A percentile compares a stretch with the other conserved stretches of the same genome.
Conservation (phyloP, 2,113 vertebrate genomes). For the Heteronetta atricapilla region DNA sequence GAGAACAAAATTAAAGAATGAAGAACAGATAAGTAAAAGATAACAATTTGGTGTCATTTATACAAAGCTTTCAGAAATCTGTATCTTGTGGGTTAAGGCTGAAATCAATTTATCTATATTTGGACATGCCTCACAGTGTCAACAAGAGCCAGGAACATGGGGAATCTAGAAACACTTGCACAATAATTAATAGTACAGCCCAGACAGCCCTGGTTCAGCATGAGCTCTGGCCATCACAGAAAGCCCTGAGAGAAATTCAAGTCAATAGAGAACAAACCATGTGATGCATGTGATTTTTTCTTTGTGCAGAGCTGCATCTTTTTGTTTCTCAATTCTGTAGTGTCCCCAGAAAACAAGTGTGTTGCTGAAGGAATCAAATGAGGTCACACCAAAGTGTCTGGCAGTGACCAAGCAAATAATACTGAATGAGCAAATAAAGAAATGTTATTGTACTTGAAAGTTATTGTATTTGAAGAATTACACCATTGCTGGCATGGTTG, state of each 20-base stretch:
- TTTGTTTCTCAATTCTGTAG: background rate
- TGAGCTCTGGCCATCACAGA: background rate
- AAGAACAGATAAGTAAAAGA: slow-evolving; percentile 28
- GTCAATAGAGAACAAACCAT: background rate
- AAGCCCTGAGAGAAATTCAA: background rate
- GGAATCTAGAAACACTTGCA: background rate
- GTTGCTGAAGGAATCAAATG: background rate
- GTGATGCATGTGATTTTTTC: background rate
- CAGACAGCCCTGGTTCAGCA: background rate
- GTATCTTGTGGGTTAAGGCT: background rate
- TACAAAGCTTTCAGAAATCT: slow-evolving; percentile 36
- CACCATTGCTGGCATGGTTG: accelerated
- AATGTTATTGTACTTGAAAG: accelerated
- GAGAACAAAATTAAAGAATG: background rate
- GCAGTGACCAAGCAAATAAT: background rate
- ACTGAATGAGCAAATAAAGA: background rate
- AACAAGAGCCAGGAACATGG: background rate
- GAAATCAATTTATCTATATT: slow-evolving; percentile 56
- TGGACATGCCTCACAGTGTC: background rate
- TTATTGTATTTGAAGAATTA: background rate
- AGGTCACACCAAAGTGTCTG: background rate
- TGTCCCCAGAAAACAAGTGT: background rate
- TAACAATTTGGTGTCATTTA: slow-evolving; percentile 20
- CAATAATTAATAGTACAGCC: slow-evolving; percentile 8
- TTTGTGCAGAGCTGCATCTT: background rate